Conservation (phyloP, 2,113 vertebrate species). For the Oryzias celebensis region DNA sequence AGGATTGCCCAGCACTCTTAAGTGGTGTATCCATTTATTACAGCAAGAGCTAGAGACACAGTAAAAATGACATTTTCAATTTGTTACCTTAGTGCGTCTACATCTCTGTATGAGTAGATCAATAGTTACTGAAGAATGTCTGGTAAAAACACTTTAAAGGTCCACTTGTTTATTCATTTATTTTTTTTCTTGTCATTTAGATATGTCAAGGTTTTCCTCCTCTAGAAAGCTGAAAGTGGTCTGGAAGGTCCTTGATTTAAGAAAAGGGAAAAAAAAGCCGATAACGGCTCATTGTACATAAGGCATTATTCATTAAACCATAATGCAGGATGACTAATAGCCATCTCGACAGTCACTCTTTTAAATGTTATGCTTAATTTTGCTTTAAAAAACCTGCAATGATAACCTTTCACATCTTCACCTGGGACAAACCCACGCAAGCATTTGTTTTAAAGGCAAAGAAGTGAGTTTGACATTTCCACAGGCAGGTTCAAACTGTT, state of each 20-base stretch:
- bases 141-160: too few species aligned
- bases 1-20: conserved; percentile 20
- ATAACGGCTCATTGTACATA: conserved; percentile 27
- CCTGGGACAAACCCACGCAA: conserved; percentile 49
- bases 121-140: not conserved
- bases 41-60: too few species aligned
- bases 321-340: conserved; percentile 20
- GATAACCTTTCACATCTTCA: conserved; percentile 58
- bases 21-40: too few species aligned
- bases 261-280: conserved; percentile 4
- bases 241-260: not conserved
- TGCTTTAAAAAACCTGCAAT: conserved; percentile 16
- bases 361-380: conserved; percentile 49
- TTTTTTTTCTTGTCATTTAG: not conserved
- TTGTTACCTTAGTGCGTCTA: not conserved
- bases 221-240: not conserved
- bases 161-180: not conserved
- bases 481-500: conserved; percentile 25
- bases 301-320: conserved; percentile 35
- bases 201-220: conserved; percentile 2
- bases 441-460: conserved; percentile 47
- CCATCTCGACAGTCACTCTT: conserved; percentile 7
- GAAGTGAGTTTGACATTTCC: conserved; percentile 58
- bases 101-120: not conserved
- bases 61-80: too few species aligned